Base-by-base conservation (phyloP, 2,797 vertebrate genomes). In the Anas bahamensis region DNA sequence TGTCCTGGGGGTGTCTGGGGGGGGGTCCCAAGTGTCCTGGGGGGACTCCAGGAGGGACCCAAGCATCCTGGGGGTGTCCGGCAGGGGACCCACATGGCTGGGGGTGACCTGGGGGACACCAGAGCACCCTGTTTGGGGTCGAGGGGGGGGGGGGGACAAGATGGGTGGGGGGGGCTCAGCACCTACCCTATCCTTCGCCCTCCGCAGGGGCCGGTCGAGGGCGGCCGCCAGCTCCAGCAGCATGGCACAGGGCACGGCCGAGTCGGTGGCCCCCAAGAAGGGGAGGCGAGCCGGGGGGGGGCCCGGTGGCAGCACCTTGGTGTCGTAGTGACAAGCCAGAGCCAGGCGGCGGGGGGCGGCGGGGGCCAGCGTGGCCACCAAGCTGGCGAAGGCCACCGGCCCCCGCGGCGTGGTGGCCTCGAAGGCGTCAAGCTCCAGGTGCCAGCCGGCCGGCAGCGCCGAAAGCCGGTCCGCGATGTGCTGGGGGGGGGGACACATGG, bases 281-380 rank as follows among this genome's bases (percentile, higher is more conserved):
- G 97, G 95, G 56, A 65, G 97, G 50, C 95, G 57, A 7, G 77
- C 89, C 44, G 44, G 44, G 44, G 44, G 19, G 4, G 97, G 76
- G 82, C 98, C 97, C 0, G 87, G 81, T 2, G 98, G 98, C 63
- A 99, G 95, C 42, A 97, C 96, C 95, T 99, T 99, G 9, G 99
- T 99, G 97, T 99, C 99, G 0, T 99, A 98, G 97, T 99, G 99
- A 90, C 99, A 99, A 63, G 98, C 98, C 1, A 99, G 97, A 10
- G 98, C 97, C 64, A 99, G 97, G 85, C 98, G 97, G 17, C 93
- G 98, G 10, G 98, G 97, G 28, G 98, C 98, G 0, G 46, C 83
- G 1, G 99, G 98, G 42, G 99, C 98, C 78, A 98, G 96, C 0
- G 98, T 99, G 42, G 99, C 99, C 17, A 99, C 92, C 39, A 99